These are phyloP conservation scores for Paedocypris micromegethes DNA, from an alignment of 2,797 vertebrate genomes.

Conservation along the genomic window DNA sequence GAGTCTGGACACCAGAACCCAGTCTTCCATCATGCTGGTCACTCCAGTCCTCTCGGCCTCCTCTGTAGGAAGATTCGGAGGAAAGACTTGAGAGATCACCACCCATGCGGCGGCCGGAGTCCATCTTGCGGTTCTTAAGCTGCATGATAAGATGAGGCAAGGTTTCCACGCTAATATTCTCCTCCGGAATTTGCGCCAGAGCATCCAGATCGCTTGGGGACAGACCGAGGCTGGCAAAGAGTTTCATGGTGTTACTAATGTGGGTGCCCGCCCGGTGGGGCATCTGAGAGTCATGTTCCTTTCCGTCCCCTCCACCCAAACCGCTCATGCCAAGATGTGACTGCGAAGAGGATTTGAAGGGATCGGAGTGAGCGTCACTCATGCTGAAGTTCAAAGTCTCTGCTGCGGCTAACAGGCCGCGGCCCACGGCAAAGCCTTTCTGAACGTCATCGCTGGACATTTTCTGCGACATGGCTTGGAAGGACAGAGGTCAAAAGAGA, in stretches of 20 bases:
- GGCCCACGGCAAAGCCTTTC: constrained; percentile 70
- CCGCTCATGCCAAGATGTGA: constrained; percentile 59
- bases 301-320: constrained; percentile 54
- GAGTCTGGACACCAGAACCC: constrained; percentile 57
- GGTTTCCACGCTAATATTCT: constrained; percentile 74
- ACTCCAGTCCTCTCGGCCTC: constrained; percentile 62
- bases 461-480: constrained; percentile 70
- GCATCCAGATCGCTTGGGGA: constrained; percentile 72
- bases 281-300: constrained; percentile 53
- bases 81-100: constrained; percentile 51
- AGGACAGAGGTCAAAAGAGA: constrained; percentile 51
- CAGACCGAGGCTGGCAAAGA: constrained; percentile 73
- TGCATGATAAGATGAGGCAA: constrained; percentile 73
- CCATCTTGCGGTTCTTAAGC: constrained; percentile 69
- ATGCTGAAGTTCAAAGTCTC: constrained; percentile 74
- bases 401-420: constrained; percentile 69
- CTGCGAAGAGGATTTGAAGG: constrained; percentile 47
- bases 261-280: constrained; percentile 50
- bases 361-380: constrained; percentile 57
- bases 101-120: constrained; percentile 50
- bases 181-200: constrained; percentile 70
- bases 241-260: constrained; percentile 73
- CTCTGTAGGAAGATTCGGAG: constrained; percentile 57
- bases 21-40: constrained; percentile 54
- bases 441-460: constrained; percentile 57